These are phyloP conservation scores for Cyclargus thomasi DNA, from an alignment of 1,140 invertebrate genomes.

Conservation along the genomic window DNA sequence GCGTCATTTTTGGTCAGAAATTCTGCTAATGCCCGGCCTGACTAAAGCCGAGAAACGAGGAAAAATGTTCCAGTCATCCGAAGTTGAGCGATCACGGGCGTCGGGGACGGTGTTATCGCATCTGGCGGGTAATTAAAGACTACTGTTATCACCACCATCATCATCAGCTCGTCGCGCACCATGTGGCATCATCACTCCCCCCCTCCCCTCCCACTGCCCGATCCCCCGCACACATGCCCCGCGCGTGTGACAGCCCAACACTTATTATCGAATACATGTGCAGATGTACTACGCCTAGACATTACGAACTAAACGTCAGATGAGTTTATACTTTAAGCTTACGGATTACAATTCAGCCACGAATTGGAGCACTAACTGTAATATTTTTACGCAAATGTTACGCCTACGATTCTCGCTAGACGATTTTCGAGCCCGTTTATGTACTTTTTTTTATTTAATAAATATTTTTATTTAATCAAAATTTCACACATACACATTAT, in stretches of 20 bases:
- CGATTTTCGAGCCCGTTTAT: no score
- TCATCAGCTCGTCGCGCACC: neutral
- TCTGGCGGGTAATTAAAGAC: neutral
- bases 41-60: neutral
- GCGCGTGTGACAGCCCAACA: neutral
- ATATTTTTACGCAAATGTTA: no score
- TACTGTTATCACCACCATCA: neutral
- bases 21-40: no score
- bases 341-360: no score
- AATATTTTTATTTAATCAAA: no score
- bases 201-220: no score
- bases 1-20: no score
- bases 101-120: neutral
- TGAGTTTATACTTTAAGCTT: no score
- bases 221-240: neutral
- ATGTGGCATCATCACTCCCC: neutral
- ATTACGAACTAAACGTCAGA: neutral
- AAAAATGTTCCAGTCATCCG: neutral
- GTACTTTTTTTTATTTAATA: no score
- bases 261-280: neutral
- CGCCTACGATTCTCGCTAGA: no score
- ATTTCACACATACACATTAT: no score
- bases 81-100: neutral
- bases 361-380: no score
- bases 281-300: neutral